Evolutionary conservation across 1,140 invertebrate genomes (phyloP), one percentile per base, ranked within the genome.

Genomic region (Monochamus saltuarius): DNA sequence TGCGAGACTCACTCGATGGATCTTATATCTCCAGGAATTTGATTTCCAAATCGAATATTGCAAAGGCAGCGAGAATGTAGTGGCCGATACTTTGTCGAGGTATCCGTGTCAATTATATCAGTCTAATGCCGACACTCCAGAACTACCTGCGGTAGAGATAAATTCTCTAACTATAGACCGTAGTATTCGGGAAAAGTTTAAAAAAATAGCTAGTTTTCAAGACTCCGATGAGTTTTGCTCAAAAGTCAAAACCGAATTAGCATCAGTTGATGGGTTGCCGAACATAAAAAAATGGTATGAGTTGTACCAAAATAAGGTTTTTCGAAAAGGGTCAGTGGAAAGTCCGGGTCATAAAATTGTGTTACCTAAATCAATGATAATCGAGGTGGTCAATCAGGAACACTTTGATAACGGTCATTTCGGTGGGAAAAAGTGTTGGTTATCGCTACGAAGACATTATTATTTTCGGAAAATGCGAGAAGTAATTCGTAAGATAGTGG

Each of bases 41-140:
- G 43, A n/a, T 8, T 8, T 7, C 34, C 34, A 19, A 29, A 29
- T 29, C 22, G 22, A 29, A 29, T 29, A 29, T 29, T 29, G 22
- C 22, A 29, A 29, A 29, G 22, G 22, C 6, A 49, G 17, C 7
- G 43, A 51, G 4, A 59, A 59, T 42, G 11, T 39, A n/a, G 19
- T 51, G 4, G 56, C 56, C 2, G 56, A 59, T 13, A 39, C 14
- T 59, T 35, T 59, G n/a, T 51, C 56, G n/a, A 46, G 54, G 29
- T 13, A 39, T 56, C 11, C 17, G n/a, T 29, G 22, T 29, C 22
- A 29, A 6, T 29, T 29, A 29, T 6, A 3, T 3, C 2, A 29
- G 6, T 29, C 22, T 29, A 29, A 29, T 29, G 22, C 22, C 6
- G 22, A 29, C 2, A 29, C 22, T 6, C 22, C 22, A 29, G n/a